Conservation (phyloP, 1,140 invertebrate species). For the Bilobella aurantiaca region DNA sequence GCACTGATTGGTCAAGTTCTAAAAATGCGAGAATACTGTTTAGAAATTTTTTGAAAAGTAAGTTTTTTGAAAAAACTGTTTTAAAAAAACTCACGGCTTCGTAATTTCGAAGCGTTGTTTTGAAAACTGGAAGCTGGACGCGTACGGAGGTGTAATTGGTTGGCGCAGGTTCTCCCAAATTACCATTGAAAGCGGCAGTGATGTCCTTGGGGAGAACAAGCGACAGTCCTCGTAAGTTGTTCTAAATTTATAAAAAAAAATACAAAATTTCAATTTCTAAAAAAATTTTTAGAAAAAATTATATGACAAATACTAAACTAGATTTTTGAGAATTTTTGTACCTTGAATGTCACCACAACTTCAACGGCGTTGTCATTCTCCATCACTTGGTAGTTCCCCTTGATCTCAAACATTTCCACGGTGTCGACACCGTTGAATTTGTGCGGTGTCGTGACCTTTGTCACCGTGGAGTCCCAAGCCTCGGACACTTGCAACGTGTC, state of each 20-base stretch:
- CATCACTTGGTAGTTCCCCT: conserved; percentile 9
- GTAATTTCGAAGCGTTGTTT: not conserved
- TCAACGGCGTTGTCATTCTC: conserved; percentile 13
- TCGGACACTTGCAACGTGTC: not conserved
- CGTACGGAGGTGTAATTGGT: not conserved
- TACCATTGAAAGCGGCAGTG: not conserved
- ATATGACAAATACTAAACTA: too few relatives aligned
- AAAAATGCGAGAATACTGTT: not conserved
- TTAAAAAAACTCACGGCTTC: conserved; percentile 8
- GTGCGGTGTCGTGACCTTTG: not conserved
- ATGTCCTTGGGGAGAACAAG: conserved; percentile 13
- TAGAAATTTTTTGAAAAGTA: not conserved
- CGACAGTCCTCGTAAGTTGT: conserved; percentile 1
- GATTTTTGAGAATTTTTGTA: not conserved
- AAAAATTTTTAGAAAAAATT: conserved; percentile 1
- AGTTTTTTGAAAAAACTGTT: not conserved
- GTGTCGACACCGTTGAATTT: not conserved
- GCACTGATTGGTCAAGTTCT: conserved; percentile 10
- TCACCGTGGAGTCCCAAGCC: not conserved
- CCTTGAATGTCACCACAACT: conserved; percentile 16
- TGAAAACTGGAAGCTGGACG: conserved; percentile 13
- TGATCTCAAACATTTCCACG: conserved; percentile 15
- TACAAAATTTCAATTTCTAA: not conserved
- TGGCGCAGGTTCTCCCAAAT: not conserved
- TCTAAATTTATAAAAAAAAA: conserved; percentile 3